phyloP scores from a whole-genome alignment of 2,888 invertebrate species.

The Drosophila fungiperda region DNA sequence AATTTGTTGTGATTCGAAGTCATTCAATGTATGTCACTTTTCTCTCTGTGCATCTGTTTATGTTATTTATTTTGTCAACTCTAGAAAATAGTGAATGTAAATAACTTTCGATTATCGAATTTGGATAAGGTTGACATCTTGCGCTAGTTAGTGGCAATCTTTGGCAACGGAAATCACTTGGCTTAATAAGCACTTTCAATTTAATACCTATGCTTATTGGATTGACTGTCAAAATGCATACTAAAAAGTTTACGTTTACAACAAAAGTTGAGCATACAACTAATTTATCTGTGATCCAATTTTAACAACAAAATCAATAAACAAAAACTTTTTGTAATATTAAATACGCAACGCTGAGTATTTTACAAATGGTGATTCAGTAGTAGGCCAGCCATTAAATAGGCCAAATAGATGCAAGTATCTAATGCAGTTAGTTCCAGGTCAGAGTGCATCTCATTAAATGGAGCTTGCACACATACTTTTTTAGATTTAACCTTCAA shows the following conservation, averaged over 20 bases:
- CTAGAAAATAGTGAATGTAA: constrained; percentile 66
- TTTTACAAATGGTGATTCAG: constrained; percentile 2
- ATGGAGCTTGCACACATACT: constrained; percentile 50
- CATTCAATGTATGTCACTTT: background rate
- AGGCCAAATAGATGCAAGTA: constrained; percentile 37
- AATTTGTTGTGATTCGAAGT: background rate
- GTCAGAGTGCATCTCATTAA: constrained; percentile 53
- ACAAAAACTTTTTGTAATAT: background rate
- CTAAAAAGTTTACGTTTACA: constrained; percentile 18
- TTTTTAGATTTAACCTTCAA: constrained; percentile 34
- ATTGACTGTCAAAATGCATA: constrained; percentile 21
- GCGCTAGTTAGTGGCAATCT: constrained; percentile 26
- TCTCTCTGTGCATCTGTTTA: background rate
- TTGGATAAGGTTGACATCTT: constrained; percentile 36
- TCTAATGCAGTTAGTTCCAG: constrained; percentile 42
- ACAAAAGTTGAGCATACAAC: constrained; percentile 20
- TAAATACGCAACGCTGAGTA: constrained; percentile 31
- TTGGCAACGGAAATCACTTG: constrained; percentile 64
- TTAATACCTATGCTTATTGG: constrained; percentile 41
- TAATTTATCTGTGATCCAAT: constrained; percentile 34
- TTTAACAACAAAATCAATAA: constrained; percentile 17
- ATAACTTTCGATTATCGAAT: constrained; percentile 51
- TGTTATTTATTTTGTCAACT: constrained; percentile 29
- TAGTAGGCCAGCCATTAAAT: constrained; percentile 40
- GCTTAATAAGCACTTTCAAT: constrained; percentile 56